Conservation (phyloP, 2,113 vertebrate genomes). For the Motacilla alba region DNA sequence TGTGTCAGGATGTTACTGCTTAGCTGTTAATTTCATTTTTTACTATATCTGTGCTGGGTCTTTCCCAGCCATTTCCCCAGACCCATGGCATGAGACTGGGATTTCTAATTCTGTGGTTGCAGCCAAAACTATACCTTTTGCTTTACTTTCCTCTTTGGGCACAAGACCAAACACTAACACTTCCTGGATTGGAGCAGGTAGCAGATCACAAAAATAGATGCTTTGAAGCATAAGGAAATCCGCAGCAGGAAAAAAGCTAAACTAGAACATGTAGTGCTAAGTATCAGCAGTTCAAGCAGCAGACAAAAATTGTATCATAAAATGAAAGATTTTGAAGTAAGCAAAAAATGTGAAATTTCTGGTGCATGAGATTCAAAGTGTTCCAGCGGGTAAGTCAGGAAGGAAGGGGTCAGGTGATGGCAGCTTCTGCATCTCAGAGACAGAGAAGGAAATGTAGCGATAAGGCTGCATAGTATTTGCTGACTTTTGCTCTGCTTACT, state of each 20-base stretch:
- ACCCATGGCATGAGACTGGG: rapidly evolving
- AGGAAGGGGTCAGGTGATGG: not conserved
- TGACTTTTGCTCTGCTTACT: not conserved
- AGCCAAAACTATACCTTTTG: not conserved
- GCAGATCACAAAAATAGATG: not conserved
- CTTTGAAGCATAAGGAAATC: not conserved
- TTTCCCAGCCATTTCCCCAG: not conserved
- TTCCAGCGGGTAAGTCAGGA: not conserved
- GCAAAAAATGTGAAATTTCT: not conserved
- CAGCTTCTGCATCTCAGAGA: not conserved
- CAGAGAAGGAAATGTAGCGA: not conserved
- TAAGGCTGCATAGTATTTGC: not conserved
- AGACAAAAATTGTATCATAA: not conserved
- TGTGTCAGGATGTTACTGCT: not conserved
- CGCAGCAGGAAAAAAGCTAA: not conserved
- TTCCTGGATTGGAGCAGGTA: not conserved
- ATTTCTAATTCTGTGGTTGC: not conserved
- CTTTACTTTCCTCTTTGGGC: not conserved
- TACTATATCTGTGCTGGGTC: not conserved
- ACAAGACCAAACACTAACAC: not conserved
- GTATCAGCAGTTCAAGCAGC: not conserved
- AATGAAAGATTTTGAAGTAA: not conserved
- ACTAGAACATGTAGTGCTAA: not conserved
- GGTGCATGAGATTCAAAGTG: not conserved
- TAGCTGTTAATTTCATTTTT: not conserved